phyloP scores from a whole-genome alignment of 2,797 vertebrate species.

The Etheostoma nigrum region DNA sequence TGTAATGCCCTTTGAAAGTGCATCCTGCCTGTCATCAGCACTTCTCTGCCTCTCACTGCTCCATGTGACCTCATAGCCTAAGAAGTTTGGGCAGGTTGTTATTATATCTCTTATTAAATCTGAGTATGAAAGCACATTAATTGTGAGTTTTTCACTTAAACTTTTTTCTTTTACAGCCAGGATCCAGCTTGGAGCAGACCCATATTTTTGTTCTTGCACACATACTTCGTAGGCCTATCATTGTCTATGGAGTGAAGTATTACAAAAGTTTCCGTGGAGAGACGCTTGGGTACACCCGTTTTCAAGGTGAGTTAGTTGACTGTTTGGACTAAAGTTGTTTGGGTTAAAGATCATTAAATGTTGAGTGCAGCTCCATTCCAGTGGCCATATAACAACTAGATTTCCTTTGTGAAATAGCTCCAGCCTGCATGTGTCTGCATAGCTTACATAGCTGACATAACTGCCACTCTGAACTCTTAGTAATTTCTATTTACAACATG shows the following conservation, averaged over 20 bases:
- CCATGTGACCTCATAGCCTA: slow-evolving; percentile 52
- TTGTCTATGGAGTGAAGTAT: slow-evolving; percentile 99
- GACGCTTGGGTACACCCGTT: slow-evolving; percentile 97
- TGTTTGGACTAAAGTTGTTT: background rate
- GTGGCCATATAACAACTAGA: slow-evolving; percentile 32
- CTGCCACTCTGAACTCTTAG: slow-evolving; percentile 44
- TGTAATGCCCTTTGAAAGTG: slow-evolving; percentile 55
- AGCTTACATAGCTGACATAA: slow-evolving; percentile 64
- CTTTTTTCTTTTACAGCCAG: slow-evolving; percentile 86
- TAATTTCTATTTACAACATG: slow-evolving; percentile 44
- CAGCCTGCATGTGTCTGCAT: slow-evolving; percentile 63
- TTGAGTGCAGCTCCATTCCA: slow-evolving; percentile 10
- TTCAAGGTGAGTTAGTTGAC: slow-evolving; percentile 89
- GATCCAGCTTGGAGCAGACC: slow-evolving; percentile 98
- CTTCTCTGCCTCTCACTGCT: slow-evolving; percentile 39
- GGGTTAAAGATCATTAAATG: background rate
- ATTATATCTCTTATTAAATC: slow-evolving; percentile 21
- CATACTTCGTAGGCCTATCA: slow-evolving; percentile 98
- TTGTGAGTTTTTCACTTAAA: slow-evolving; percentile 34
- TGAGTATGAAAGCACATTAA: slow-evolving; percentile 48
- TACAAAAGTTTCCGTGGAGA: slow-evolving; percentile 99
- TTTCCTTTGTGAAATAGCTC: slow-evolving; percentile 55
- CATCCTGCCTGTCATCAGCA: slow-evolving; percentile 65
- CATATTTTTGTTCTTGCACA: slow-evolving; percentile 99
- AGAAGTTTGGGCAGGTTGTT: slow-evolving; percentile 63